A percentile compares a stretch with the other conserved stretches of the same genome.
phyloP scores from a whole-genome alignment of 1,140 invertebrate genomes.

The Aphaenogaster rudis region DNA sequence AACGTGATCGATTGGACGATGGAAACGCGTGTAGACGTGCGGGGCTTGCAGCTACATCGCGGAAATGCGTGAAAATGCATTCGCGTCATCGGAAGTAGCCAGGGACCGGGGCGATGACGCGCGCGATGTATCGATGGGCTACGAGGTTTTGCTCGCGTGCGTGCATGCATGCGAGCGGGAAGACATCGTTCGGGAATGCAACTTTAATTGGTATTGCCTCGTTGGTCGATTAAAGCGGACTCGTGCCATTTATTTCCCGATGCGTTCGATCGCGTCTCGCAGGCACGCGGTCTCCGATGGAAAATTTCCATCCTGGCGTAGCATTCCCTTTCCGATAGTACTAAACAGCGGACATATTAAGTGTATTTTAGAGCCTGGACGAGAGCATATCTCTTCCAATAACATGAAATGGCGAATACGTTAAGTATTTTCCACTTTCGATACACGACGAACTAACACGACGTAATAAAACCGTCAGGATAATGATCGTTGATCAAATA shows the following conservation, averaged over 20 bases:
- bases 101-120: slow-evolving; percentile 26
- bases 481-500: background rate
- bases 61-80: slow-evolving; percentile 24
- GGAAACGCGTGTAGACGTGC: no score
- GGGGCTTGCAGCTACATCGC: background rate
- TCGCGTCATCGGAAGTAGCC: background rate
- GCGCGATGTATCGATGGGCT: slow-evolving; percentile 50
- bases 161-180: slow-evolving; percentile 18
- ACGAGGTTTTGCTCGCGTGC: slow-evolving; percentile 39
- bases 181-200: slow-evolving; percentile 67
- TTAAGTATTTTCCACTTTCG: background rate
- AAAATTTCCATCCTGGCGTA: background rate
- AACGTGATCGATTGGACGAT: background rate
- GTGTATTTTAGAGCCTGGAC: background rate
- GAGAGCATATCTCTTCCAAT: background rate
- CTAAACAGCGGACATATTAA: background rate
- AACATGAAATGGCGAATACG: slow-evolving; percentile 7
- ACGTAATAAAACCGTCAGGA: background rate
- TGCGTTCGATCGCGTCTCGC: slow-evolving; percentile 72
- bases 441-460: background rate
- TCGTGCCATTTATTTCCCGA: slow-evolving; percentile 72
- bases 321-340: background rate
- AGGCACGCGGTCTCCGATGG: background rate
- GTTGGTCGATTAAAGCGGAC: slow-evolving; percentile 76
- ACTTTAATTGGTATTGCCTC: slow-evolving; percentile 79